Evolutionary conservation across 1,140 invertebrate genomes (phyloP), one percentile per base, ranked within the genome.

Genomic region (Vollenhovia emeryi): DNA sequence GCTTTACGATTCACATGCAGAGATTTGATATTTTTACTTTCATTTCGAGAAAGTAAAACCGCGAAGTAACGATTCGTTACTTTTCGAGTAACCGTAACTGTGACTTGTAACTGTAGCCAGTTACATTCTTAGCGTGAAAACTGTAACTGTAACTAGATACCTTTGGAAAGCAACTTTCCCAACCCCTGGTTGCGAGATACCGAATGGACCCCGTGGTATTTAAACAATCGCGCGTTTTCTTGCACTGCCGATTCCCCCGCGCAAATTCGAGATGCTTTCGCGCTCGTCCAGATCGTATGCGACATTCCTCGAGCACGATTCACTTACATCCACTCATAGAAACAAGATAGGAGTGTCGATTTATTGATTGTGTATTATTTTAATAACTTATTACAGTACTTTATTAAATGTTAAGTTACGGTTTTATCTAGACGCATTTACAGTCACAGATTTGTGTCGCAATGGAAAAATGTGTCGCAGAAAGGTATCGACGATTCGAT

Each of bases 381-480:
- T 93, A 94, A 93, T 93, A 93, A 94, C 91, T 93, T 94, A 92
- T 91, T 91, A 92, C 88, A 91, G 90, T 91, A 93, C 90, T 93
- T 91, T 90, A 92, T 91, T 92, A 88, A 92, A 90, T 74, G 91
- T 94, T 92, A 93, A 93, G 89, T 93, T 87, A 86, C 92, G 91
- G 88, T 87, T 79, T 92, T 89, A 91, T 87, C 91, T 93, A 93
- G 86, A 92, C 84, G 89, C 75, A 89, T 84, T 87, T 73, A 50
- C 79, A 59, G 87, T 86, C 85, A 76, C 74, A 83, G 78, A 74
- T 75, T 79, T 71, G 64, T 82, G 48, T 82, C 78, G 64, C 62
- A 80, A 69, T 50, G 43, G 55, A 18, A 43, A 69, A 15, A 24
- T 69, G 64, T 69, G 30, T 57, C 64, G 64, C 64, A 50, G 43